phyloP scores from a whole-genome alignment of 2,797 vertebrate genomes.

The Dallia pectoralis region DNA sequence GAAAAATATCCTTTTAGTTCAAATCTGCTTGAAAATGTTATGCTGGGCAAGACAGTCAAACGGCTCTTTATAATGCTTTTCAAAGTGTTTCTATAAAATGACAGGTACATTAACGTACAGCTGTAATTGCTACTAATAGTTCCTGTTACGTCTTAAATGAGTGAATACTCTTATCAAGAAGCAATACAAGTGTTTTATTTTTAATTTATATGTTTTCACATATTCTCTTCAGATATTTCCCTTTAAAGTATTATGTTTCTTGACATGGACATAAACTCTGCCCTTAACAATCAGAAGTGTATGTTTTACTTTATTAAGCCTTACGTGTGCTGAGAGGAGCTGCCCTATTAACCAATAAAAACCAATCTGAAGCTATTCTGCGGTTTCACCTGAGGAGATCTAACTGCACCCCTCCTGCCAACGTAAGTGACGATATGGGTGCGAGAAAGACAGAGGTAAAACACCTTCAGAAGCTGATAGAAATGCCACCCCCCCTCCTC shows the following conservation, averaged over 20 bases:
- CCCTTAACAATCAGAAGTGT: background rate
- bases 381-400: constrained; percentile 30
- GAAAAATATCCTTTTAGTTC: no score
- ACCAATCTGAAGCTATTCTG: constrained; percentile 1
- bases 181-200: no score
- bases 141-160: no score
- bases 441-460: constrained; percentile 2
- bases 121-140: no score
- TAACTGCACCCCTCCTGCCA: constrained; percentile 57
- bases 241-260: background rate
- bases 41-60: no score
- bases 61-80: no score
- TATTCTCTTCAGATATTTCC: no score
- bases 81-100: no score
- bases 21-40: no score
- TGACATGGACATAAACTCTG: background rate
- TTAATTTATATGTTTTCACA: no score
- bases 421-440: constrained; percentile 11
- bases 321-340: background rate
- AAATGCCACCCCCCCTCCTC: background rate
- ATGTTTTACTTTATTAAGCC: background rate
- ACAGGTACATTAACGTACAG: no score
- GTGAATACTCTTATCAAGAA: no score
- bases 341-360: constrained; percentile 1
- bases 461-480: constrained; percentile 3